These are phyloP conservation scores for Sinelater perroti DNA, from an alignment of 2,888 invertebrate genomes.

Conservation along the genomic window DNA sequence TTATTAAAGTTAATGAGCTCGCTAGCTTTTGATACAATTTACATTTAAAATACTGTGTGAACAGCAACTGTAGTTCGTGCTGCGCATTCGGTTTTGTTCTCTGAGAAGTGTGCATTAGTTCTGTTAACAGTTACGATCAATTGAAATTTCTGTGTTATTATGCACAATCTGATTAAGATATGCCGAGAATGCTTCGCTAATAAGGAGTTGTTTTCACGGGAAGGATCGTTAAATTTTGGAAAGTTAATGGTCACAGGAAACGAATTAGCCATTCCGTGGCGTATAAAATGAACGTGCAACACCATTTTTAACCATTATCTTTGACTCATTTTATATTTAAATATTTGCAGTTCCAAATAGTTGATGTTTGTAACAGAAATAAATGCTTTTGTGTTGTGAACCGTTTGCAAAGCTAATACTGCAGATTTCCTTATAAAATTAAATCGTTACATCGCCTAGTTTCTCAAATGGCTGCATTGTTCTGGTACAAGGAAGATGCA, in stretches of 20 bases:
- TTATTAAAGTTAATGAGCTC: constrained; percentile 61
- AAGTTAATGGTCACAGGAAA: constrained; percentile 18
- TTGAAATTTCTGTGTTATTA: constrained; percentile 9
- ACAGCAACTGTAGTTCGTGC: constrained; percentile 26
- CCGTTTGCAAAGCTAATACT: too few relatives aligned
- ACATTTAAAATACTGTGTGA: constrained; percentile 47
- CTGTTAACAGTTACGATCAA: constrained; percentile 14
- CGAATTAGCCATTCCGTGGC: neutral
- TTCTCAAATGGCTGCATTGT: too few relatives aligned
- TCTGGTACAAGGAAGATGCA: too few relatives aligned
- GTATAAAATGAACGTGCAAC: neutral
- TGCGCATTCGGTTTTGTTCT: constrained; percentile 13
- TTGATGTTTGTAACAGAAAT: too few relatives aligned
- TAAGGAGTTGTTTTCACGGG: constrained; percentile 15
- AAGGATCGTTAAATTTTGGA: constrained; percentile 25
- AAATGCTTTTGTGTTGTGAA: too few relatives aligned
- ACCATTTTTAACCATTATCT: too few relatives aligned
- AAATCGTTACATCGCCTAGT: too few relatives aligned
- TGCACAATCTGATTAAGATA: constrained; percentile 17
- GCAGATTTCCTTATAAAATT: too few relatives aligned
- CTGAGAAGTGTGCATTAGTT: constrained; percentile 10
- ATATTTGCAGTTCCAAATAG: too few relatives aligned
- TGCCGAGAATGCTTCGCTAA: neutral
- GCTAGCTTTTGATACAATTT: constrained; percentile 55
- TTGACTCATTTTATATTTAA: too few relatives aligned